phyloP scores from a whole-genome alignment of 2,888 invertebrate species.

The Hypena proboscidalis region DNA sequence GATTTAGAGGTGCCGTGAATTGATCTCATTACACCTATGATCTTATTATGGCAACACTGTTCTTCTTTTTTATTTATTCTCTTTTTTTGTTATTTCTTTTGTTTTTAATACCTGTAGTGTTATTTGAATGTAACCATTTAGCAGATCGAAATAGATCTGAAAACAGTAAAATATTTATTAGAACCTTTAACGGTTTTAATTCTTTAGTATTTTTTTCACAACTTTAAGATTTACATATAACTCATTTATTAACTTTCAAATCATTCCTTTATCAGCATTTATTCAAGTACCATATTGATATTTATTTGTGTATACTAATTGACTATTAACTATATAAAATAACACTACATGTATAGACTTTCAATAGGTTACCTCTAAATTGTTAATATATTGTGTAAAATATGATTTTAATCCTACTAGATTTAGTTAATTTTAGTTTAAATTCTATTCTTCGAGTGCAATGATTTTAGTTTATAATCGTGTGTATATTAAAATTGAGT shows the following conservation, averaged over 20 bases:
- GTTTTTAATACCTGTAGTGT: conserved; percentile 23
- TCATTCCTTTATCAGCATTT: conserved; percentile 6
- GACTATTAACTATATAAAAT: no score
- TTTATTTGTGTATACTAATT: no score
- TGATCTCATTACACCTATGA: conserved; percentile 48
- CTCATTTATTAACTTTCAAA: no score
- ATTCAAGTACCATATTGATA: no score
- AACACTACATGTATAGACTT: conserved; percentile 7
- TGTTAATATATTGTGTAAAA: conserved; percentile 23
- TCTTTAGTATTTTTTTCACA: no score
- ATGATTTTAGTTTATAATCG: conserved; percentile 58
- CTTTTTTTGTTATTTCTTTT: conserved; percentile 22
- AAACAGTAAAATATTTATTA: no score
- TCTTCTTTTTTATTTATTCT: conserved; percentile 32
- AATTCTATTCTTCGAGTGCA: conserved; percentile 68
- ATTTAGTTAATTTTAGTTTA: conserved; percentile 27
- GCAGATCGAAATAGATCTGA: no score
- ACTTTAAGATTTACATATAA: no score
- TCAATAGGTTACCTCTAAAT: conserved; percentile 29
- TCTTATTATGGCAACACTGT: conserved; percentile 44
- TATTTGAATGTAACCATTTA: neutral
- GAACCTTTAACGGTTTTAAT: no score
- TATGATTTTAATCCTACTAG: conserved; percentile 36
- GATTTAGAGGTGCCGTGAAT: conserved; percentile 38
- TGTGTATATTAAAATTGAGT: conserved; percentile 37